Base-by-base conservation (phyloP, 2,888 invertebrate genomes). In the Chamaedrilus cognettii region DNA sequence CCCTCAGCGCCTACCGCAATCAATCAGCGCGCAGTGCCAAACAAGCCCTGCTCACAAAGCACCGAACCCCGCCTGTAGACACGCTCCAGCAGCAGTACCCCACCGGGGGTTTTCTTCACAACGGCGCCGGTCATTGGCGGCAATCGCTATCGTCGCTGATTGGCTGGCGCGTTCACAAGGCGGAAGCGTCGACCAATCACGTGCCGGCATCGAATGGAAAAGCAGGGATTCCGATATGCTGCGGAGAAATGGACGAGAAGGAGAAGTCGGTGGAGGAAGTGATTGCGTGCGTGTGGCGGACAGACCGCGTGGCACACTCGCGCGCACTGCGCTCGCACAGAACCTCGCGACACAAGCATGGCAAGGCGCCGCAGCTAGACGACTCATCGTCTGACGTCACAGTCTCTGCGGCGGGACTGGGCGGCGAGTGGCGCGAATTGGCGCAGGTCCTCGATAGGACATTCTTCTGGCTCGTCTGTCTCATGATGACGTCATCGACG, bases 401-500 rank as follows among this genome's bases (percentile, higher is more conserved):
- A 15, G 2, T 5, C 7, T 11, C 7, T 7, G n/a, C 7, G 7
- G 11, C 33, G 23, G 28, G 60, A 42, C 26, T 30, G 30, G 33
- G 7, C 7, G 60, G 11, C 34, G 63, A 56, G 42, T 64, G 63
- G 67, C 57, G 57, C 11, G 67, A 67, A 4, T 32, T 64, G 23
- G 67, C 60, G 34, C 57, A 50, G 51, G 67, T 67, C 1, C 59
- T 67, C 19, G 67, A 67, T 28, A 55, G 67, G 30, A 42, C 62
- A 5, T 67, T 67, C 58, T 67, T 67, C 67, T 67, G 64, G 63
- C 33, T 67, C 15, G 52, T 67, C n/a, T 63, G 63, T 32, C 28
- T 57, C 52, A 30, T 67, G 26, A 67, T 67, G 67, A 64, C 64
- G 19, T 64, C 33, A 7, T 64, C 67, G 32, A 57, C 67, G 35